Conservation (phyloP, 2,797 vertebrate species). For the Pseudopleuronectes americanus region DNA sequence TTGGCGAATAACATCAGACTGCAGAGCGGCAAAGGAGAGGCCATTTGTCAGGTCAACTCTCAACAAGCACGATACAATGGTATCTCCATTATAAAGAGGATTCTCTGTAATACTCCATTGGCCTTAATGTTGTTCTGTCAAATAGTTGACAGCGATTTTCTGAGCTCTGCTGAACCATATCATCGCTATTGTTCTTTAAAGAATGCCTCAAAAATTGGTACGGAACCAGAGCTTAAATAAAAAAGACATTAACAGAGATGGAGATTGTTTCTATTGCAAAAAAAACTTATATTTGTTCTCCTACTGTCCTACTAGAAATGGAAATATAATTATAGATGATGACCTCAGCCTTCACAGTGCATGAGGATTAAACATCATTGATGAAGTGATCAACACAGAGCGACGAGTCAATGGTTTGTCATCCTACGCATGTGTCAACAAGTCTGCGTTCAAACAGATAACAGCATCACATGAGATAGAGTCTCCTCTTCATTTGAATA, state of each 20-base stretch:
- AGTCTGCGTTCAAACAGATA: background rate
- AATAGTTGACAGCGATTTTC: conserved; percentile 63
- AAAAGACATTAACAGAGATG: conserved; percentile 24
- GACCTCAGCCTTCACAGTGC: background rate
- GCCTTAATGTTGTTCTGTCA: conserved; percentile 76
- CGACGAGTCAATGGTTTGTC: background rate
- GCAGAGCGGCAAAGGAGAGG: conserved; percentile 45
- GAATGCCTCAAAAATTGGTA: conserved; percentile 52
- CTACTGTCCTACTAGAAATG: background rate
- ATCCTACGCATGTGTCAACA: background rate
- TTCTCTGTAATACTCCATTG: conserved; percentile 78
- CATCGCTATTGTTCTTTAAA: conserved; percentile 40
- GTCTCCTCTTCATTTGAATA: background rate
- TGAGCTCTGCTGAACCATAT: conserved; percentile 51
- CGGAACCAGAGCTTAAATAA: conserved; percentile 16
- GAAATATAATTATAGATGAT: background rate
- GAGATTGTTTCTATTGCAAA: background rate
- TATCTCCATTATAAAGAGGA: conserved; percentile 82
- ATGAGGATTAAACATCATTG: too few species aligned
- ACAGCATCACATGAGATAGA: background rate
- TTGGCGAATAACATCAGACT: conserved; percentile 97
- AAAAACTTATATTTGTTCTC: too few species aligned
- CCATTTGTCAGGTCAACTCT: conserved; percentile 51
- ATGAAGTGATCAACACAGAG: too few species aligned
- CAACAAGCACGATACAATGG: conserved; percentile 23